Base-by-base conservation (phyloP, 2,797 vertebrate species). In the Enteromius viviparus region DNA sequence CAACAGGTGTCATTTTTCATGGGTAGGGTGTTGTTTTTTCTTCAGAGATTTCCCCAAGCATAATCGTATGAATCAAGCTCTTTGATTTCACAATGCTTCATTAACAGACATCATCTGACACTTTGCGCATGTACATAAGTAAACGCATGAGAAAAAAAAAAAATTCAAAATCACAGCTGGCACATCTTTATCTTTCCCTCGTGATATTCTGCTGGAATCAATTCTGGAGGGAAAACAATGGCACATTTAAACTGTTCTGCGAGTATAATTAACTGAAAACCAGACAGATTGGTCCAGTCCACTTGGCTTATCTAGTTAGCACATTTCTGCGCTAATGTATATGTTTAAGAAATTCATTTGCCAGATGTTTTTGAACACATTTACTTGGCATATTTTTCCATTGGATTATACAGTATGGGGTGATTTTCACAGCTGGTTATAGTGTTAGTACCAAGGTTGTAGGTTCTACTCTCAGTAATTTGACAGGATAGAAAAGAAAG, bases 1-100 rank as follows among this genome's bases (percentile, higher is more conserved):
- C 51, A 76, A 77, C 81, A 77, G 81, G 81, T 83, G 64, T 26
- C 49, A 68, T 83, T 77, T 83, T 69, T 70, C 74, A 77, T 77
- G 74, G 23, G 10, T 26, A 49, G 9, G 32, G 34, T 76, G 62
- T 76, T 76, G 40, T 64, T 49, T 76, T 76, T 75, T 66, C 37
- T 68, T 76, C 23, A 58, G 72, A 68, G 62, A 37, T 58, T 53
- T 49, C n/a, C 60, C 12, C 7, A 62, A 6, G 47, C 10, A 34
- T 58, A 68, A 55, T 68, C 72, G 26, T 15, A 58, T 23, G 81
- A 78, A 78, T 83, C 66, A 71, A 83, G 82, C 75, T 76, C 66
- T 51, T 83, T 83, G 74, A 83, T 70, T 70, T 29, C 69, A 66
- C 69, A 84, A 75, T 64, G 69, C 42, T 75, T 79, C 69, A 84